phyloP scores from a whole-genome alignment of 1,140 invertebrate species.

The Drosophila sechellia region DNA sequence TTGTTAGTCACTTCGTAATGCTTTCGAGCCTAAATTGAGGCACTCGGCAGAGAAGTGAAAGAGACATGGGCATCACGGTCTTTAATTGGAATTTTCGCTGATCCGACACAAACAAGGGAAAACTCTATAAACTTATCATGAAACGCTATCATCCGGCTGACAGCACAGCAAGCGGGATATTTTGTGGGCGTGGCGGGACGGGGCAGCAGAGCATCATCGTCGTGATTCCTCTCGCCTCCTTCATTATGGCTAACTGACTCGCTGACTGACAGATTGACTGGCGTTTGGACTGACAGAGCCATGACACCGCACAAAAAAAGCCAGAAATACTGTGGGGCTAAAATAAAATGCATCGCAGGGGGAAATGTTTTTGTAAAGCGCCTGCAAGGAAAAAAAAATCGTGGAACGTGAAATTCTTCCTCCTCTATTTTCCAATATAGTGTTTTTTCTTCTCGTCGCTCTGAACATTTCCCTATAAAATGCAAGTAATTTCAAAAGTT shows the following conservation, averaged over 20 bases:
- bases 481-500: slow-evolving; percentile 75
- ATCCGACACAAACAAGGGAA: slow-evolving; percentile 46
- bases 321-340: slow-evolving; percentile 15
- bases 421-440: slow-evolving; percentile 55
- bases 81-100: slow-evolving; percentile 43
- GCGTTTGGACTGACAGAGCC: slow-evolving; percentile 67
- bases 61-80: slow-evolving; percentile 10
- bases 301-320: slow-evolving; percentile 70
- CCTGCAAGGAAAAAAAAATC: slow-evolving; percentile 3
- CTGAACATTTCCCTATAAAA: slow-evolving; percentile 52
- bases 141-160: slow-evolving; percentile 40
- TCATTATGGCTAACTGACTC: slow-evolving; percentile 79
- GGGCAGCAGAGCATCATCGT: slow-evolving; percentile 48
- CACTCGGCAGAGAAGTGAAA: not conserved
- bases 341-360: slow-evolving; percentile 39
- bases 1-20: no score
- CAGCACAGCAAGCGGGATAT: slow-evolving; percentile 19
- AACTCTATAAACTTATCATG: slow-evolving; percentile 52
- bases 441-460: slow-evolving; percentile 7
- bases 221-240: slow-evolving; percentile 53
- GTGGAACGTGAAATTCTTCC: slow-evolving; percentile 17
- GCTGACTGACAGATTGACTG: slow-evolving; percentile 79
- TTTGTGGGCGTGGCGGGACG: not conserved
- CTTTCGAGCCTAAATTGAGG: not conserved
- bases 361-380: slow-evolving; percentile 38